Conservation (phyloP, 2,797 vertebrate genomes). For the Mycteria americana region DNA sequence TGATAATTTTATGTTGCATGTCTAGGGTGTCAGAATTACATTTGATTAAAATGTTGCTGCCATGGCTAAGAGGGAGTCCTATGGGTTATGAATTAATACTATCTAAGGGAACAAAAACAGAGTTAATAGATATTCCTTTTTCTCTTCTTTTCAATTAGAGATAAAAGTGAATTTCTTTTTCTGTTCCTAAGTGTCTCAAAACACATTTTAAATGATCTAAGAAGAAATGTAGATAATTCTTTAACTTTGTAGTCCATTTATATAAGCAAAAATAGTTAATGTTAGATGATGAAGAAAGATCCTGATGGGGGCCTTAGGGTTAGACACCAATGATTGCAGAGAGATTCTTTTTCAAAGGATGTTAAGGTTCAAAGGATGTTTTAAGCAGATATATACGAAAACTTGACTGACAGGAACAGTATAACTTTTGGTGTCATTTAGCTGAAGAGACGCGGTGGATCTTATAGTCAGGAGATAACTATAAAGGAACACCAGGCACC, state of each 20-base stretch:
- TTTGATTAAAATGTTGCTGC: conserved; percentile 18
- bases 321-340: neutral
- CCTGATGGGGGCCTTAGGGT: neutral
- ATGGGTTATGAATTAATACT: neutral
- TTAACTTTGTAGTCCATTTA: neutral
- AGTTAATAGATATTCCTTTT: neutral
- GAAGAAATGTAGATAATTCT: neutral
- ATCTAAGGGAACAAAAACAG: neutral
- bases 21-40: conserved; percentile 7
- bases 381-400: neutral
- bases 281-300: neutral
- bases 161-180: conserved; percentile 20
- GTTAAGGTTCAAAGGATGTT: neutral
- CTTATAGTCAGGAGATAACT: neutral
- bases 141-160: conserved; percentile 13
- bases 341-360: neutral
- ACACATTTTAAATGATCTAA: neutral
- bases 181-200: neutral
- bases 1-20: neutral
- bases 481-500: neutral
- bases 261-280: neutral
- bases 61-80: neutral
- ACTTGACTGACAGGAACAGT: neutral
- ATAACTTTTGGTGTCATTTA: neutral
- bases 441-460: neutral